phyloP scores from a whole-genome alignment of 2,888 invertebrate genomes.

The Ceraclea dissimilis region DNA sequence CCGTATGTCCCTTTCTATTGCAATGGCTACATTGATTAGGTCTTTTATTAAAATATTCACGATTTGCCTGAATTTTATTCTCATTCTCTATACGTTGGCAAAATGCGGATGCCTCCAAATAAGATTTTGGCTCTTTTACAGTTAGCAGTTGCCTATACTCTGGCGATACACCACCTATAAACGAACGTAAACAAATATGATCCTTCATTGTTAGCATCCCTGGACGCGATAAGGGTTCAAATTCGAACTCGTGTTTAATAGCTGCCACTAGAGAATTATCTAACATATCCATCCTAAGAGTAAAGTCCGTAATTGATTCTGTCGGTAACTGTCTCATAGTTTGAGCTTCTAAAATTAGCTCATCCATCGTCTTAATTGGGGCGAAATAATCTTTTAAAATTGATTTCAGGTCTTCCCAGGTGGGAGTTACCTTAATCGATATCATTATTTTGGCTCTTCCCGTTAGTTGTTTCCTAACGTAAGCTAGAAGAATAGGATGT shows the following conservation, averaged over 20 bases:
- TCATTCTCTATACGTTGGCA: constrained; percentile 5
- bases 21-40: too few relatives aligned
- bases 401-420: too few relatives aligned
- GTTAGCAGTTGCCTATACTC: not conserved
- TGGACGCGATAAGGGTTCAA: not conserved
- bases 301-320: constrained; percentile 6
- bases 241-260: constrained; percentile 2
- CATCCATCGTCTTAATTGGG: not conserved
- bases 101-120: constrained; percentile 1
- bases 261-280: not conserved
- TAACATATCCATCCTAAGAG: constrained; percentile 2
- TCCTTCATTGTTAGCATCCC: not conserved
- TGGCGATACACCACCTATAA: not conserved
- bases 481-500: constrained; percentile 3
- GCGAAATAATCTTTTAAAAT: too few relatives aligned
- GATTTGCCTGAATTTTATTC: too few relatives aligned
- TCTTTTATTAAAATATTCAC: too few relatives aligned
- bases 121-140: not conserved
- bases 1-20: too few relatives aligned
- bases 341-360: too few relatives aligned
- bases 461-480: constrained; percentile 4
- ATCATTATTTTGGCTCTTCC: not conserved
- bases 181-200: too few relatives aligned
- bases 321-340: constrained; percentile 1
- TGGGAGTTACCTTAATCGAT: too few relatives aligned